These are phyloP conservation scores for Sesamia inferens DNA, from an alignment of 2,888 invertebrate species.

Conservation along the genomic window DNA sequence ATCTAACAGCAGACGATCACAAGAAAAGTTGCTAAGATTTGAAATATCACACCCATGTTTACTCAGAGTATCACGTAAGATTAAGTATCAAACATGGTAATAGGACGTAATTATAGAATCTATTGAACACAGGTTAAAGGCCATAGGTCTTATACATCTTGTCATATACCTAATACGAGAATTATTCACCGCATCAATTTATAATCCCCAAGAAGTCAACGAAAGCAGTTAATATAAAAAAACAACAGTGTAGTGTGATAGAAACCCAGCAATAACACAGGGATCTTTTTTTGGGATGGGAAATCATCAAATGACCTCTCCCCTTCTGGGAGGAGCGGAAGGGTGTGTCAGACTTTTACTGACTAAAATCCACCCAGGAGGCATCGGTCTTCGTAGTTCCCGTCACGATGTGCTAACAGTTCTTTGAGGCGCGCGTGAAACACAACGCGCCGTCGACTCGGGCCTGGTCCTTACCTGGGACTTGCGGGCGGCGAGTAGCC, in stretches of 20 bases:
- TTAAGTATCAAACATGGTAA: slow-evolving; percentile 28
- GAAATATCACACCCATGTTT: slow-evolving; percentile 4
- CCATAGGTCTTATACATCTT: slow-evolving; percentile 36
- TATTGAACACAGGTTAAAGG: slow-evolving; percentile 42
- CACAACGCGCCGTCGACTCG: too few species aligned
- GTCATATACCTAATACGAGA: slow-evolving; percentile 38
- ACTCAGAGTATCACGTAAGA: slow-evolving; percentile 8
- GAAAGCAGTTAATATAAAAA: slow-evolving; percentile 10
- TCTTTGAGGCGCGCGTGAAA: too few species aligned
- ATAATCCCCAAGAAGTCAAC: slow-evolving; percentile 26
- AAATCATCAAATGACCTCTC: too few species aligned
- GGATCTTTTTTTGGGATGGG: too few species aligned
- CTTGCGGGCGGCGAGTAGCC: too few species aligned
- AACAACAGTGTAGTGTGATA: slow-evolving; percentile 11
- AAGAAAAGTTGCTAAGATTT: neutral
- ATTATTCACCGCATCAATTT: slow-evolving; percentile 26
- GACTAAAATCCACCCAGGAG: too few species aligned
- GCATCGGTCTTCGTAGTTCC: too few species aligned
- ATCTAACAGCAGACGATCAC: neutral
- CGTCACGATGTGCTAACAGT: too few species aligned
- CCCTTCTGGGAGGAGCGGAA: too few species aligned
- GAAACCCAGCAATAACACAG: too few species aligned
- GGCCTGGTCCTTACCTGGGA: too few species aligned
- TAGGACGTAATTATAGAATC: slow-evolving; percentile 43
- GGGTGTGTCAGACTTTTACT: too few species aligned